Conservation (phyloP, 2,888 invertebrate genomes). For the Tortricodes alternella region DNA sequence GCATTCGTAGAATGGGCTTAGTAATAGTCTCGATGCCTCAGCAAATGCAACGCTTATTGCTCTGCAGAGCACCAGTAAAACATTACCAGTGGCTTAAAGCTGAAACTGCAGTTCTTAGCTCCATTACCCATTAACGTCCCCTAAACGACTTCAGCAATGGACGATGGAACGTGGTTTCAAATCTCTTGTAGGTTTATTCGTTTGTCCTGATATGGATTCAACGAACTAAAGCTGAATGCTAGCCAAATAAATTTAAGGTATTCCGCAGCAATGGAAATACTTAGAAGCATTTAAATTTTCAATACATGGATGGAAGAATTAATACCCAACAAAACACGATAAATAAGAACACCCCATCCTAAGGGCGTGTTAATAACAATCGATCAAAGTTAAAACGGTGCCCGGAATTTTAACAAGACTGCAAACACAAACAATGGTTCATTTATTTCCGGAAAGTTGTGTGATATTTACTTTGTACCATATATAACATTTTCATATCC, state of each 20-base stretch:
- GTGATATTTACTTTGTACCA: too few relatives aligned
- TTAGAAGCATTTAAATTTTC: too few relatives aligned
- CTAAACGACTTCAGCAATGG: constrained; percentile 9
- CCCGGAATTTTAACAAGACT: too few relatives aligned
- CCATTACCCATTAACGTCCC: constrained; percentile 17
- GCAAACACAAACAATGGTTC: too few relatives aligned
- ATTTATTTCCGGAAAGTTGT: too few relatives aligned
- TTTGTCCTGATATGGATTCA: neutral
- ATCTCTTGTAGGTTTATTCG: neutral
- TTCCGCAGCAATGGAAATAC: too few relatives aligned
- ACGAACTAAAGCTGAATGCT: neutral
- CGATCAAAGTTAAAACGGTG: too few relatives aligned
- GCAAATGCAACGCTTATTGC: neutral
- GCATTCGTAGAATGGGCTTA: neutral
- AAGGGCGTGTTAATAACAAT: too few relatives aligned
- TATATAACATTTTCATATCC: too few relatives aligned
- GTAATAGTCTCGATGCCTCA: neutral
- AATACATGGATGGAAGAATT: too few relatives aligned
- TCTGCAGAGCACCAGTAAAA: neutral
- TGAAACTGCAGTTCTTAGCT: constrained; percentile 17
- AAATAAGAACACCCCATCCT: too few relatives aligned
- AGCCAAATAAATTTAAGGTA: neutral
- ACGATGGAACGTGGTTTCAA: neutral
- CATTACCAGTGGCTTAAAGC: neutral
- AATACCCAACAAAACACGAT: too few relatives aligned